Evolutionary conservation across 2,888 invertebrate genomes (phyloP), one percentile per base, ranked within the genome.

Genomic region (Aelia acuminata): DNA sequence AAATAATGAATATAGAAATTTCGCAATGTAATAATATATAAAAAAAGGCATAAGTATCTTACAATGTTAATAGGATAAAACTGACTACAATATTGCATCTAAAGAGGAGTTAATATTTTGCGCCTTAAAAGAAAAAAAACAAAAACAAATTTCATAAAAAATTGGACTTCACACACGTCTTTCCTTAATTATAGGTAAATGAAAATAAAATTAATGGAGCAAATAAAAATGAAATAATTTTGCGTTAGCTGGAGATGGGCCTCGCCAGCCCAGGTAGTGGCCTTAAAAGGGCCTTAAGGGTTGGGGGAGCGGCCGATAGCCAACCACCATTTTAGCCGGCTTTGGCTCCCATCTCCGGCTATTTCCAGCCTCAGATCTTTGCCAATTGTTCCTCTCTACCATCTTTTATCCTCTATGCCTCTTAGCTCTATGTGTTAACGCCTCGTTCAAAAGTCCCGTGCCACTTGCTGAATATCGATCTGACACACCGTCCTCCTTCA

Each of bases 331-430:
- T 85, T 85, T 85, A 85, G 85, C 85, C 53, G 15, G 49, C 85
- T 85, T 85, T 85, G 85, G 85, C 85, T 53, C 50, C 57, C 85
- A 53, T 39, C 85, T 53, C 57, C 3, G 39, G 39, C 85, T 53
- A 53, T 53, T 85, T 85, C 53, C 57, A 53, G 85, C 48, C 11
- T 39, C 50, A 31, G 39, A 18, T 53, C 85, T 53, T 85, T 85
- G 85, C 85, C 85, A 85, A 85, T 85, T 85, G 85, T 85, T 80
- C 80, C 80, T 80, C 80, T 80, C 80, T 43, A 20, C 63, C 63
- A 31, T 63, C 26, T 63, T 26, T 63, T 63, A 63, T 70, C 63
- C 63, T 70, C 63, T 31, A 70, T 70, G 63, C 35, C 63, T 70
- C 63, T 3, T 70, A 70, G 63, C 63, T 70, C 63, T 20, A 35